phyloP scores from a whole-genome alignment of 2,113 vertebrate genomes.

The Thymallus thymallus region DNA sequence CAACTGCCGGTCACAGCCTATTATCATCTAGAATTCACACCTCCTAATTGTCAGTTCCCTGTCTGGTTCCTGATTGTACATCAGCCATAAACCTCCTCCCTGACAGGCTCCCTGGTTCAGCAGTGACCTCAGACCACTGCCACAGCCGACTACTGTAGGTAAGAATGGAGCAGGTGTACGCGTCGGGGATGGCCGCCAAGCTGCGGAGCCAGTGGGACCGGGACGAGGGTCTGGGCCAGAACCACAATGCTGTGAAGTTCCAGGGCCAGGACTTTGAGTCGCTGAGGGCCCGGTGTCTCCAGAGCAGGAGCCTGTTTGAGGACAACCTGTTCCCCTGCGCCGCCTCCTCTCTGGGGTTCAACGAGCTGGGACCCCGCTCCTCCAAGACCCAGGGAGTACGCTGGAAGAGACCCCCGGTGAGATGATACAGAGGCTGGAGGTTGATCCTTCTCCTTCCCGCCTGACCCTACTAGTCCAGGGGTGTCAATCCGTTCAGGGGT shows the following conservation, averaged over 20 bases:
- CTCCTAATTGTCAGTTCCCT: conserved; percentile 41
- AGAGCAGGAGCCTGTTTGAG: conserved; percentile 73
- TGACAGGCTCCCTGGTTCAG: conserved; percentile 9
- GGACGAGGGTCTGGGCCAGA: conserved; percentile 80
- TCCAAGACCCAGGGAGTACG: conserved; percentile 81
- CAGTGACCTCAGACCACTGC: background rate
- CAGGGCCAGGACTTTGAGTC: conserved; percentile 82
- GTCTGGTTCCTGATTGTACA: conserved; percentile 31
- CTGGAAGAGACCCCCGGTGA: conserved; percentile 89
- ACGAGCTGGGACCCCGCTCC: conserved; percentile 82
- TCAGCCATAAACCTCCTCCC: background rate
- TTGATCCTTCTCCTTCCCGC: background rate
- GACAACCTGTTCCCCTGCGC: conserved; percentile 74
- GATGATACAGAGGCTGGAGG: conserved; percentile 21
- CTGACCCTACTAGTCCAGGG: no score
- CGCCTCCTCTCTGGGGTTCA: conserved; percentile 80
- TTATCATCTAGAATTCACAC: conserved; percentile 37
- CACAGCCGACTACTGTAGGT: background rate
- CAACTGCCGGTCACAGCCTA: conserved; percentile 6
- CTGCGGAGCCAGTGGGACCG: conserved; percentile 83
- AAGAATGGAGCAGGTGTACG: conserved; percentile 69
- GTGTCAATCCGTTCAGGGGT: no score
- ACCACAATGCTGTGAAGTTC: conserved; percentile 84
- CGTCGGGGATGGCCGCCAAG: conserved; percentile 82
- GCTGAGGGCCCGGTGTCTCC: conserved; percentile 63